Percentiles rank a stretch among this genome's conserved stretches.
phyloP scores from a whole-genome alignment of 2,113 vertebrate species.

The Chionis minor region DNA sequence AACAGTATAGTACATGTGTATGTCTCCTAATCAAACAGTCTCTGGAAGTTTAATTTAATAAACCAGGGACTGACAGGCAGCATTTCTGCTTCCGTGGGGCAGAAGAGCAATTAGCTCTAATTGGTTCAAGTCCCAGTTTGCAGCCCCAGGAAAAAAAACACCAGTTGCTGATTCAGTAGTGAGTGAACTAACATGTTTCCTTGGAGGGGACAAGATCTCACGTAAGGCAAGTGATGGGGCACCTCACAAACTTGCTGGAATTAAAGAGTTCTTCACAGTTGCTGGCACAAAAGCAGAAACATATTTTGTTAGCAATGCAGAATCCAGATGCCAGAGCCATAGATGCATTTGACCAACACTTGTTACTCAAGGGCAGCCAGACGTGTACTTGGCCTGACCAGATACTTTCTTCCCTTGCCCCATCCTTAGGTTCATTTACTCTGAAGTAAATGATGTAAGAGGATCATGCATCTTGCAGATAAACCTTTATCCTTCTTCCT shows the following conservation, averaged over 20 bases:
- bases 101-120: neutral
- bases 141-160: neutral
- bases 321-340: neutral
- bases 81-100: neutral
- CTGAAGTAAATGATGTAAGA: neutral
- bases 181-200: neutral
- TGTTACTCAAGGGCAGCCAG: neutral
- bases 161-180: neutral
- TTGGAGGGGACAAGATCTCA: neutral
- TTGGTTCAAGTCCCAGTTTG: neutral
- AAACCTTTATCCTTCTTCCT: neutral
- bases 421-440: neutral
- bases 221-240: neutral
- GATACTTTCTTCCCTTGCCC: neutral
- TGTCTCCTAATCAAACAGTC: neutral
- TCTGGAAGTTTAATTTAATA: neutral
- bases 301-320: neutral
- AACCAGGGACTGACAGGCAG: neutral
- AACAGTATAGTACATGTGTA: neutral
- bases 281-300: neutral
- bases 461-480: neutral
- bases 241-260: rapidly evolving
- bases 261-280: neutral
- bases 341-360: neutral
- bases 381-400: rapidly evolving